phyloP scores from a whole-genome alignment of 1,140 invertebrate genomes.

The Bombus difficillimus region DNA sequence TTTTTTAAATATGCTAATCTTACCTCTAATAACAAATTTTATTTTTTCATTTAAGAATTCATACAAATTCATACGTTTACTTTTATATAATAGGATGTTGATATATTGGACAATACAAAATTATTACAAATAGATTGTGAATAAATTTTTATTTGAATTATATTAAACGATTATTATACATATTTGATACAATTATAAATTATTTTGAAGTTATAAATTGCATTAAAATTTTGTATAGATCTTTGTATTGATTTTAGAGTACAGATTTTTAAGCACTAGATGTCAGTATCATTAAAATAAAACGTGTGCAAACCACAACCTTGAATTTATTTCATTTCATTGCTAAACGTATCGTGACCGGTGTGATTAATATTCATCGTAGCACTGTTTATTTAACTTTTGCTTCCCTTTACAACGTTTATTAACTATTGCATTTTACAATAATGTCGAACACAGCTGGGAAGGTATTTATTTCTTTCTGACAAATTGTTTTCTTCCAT shows the following conservation, averaged over 20 bases:
- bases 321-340: neutral
- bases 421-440: neutral
- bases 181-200: neutral
- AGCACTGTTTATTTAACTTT: neutral
- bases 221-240: neutral
- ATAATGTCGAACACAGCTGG: slow-evolving; percentile 68
- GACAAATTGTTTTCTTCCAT: neutral
- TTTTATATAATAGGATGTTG: neutral
- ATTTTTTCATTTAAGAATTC: neutral
- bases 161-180: neutral
- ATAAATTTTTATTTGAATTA: slow-evolving; percentile 1
- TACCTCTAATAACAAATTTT: neutral
- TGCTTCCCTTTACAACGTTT: neutral
- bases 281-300: slow-evolving; percentile 10
- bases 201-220: neutral
- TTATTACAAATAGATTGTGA: neutral
- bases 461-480: slow-evolving; percentile 67
- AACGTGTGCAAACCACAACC: slow-evolving; percentile 14
- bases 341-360: neutral
- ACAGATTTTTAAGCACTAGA: neutral
- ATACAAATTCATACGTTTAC: neutral
- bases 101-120: neutral
- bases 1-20: neutral
- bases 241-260: neutral
- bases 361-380: neutral